These are phyloP conservation scores for Carlito syrichta DNA, from an alignment of 2,113 vertebrate genomes.

Conservation along the genomic window DNA sequence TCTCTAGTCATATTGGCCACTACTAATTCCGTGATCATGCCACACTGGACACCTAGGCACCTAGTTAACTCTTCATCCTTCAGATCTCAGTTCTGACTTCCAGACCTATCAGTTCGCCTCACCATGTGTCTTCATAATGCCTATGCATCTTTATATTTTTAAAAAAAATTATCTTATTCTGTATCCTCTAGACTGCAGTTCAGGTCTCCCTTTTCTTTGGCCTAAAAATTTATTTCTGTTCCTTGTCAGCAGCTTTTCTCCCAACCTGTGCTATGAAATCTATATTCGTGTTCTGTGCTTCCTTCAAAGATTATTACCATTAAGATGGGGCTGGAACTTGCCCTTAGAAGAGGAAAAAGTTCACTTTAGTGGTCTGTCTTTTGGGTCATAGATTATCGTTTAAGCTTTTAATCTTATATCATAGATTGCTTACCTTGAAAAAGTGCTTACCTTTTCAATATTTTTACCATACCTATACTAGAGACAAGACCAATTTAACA, in stretches of 20 bases:
- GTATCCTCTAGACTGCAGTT: neutral
- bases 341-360: neutral
- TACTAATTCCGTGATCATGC: neutral
- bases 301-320: neutral
- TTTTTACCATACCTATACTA: neutral
- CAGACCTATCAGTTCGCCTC: neutral
- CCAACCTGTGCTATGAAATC: neutral
- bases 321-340: neutral
- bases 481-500: neutral
- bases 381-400: neutral
- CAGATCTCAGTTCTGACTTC: neutral
- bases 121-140: neutral
- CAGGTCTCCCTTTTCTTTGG: neutral
- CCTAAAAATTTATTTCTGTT: neutral
- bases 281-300: neutral
- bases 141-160: neutral
- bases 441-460: neutral
- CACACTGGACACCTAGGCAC: neutral
- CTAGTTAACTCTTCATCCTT: neutral
- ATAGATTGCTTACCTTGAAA: neutral
- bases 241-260: neutral
- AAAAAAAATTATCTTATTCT: no score
- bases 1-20: neutral
- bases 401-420: neutral
- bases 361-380: neutral